These are phyloP conservation scores for Bombus picipes DNA, from an alignment of 1,140 invertebrate species.

Conservation along the genomic window DNA sequence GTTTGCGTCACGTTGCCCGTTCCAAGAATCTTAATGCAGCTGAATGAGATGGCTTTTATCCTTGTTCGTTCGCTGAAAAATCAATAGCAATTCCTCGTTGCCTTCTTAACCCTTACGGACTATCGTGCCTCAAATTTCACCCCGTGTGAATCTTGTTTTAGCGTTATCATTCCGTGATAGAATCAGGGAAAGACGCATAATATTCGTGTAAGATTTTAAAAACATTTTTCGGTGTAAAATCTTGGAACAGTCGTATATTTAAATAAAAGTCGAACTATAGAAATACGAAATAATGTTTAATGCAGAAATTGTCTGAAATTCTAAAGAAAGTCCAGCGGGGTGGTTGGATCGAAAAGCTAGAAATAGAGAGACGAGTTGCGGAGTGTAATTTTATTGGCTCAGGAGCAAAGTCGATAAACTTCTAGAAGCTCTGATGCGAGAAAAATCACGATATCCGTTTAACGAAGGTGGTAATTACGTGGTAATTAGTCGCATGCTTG, in stretches of 20 bases:
- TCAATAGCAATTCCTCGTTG: background rate
- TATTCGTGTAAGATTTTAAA: no score
- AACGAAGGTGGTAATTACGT: conserved; percentile 2
- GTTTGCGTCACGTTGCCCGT: conserved; percentile 15
- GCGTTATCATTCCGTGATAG: no score
- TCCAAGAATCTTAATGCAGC: conserved; percentile 28
- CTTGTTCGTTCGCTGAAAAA: conserved; percentile 12
- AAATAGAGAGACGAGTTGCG: background rate
- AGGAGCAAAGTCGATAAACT: background rate
- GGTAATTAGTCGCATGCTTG: background rate
- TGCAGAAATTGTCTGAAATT: background rate
- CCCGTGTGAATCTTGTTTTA: no score
- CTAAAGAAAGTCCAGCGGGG: background rate
- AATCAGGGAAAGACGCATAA: no score
- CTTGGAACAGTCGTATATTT: background rate
- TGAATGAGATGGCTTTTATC: background rate
- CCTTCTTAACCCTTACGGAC: background rate
- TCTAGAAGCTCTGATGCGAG: background rate
- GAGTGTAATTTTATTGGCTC: background rate
- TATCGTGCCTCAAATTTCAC: background rate
- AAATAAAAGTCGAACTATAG: background rate
- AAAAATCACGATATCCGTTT: conserved; percentile 9
- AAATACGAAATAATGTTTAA: background rate
- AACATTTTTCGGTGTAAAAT: background rate
- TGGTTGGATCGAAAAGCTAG: no score